Evolutionary conservation across 2,113 vertebrate genomes (phyloP).

Genomic region (Mastomys natalensis): DNA sequence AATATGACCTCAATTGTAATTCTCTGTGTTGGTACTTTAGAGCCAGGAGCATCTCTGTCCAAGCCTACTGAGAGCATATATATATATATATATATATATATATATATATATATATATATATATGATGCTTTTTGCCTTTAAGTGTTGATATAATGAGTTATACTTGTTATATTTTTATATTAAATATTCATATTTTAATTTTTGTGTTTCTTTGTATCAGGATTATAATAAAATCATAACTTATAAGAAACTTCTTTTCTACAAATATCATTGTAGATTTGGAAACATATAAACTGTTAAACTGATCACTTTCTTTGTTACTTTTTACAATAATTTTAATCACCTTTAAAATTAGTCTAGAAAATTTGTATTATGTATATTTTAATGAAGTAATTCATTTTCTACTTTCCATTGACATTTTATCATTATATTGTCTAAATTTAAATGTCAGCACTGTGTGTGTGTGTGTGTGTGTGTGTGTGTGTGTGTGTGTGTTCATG

Average conservation of each 20-base stretch:
- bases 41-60: neutral
- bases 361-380: neutral
- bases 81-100: no score
- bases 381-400: neutral
- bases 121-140: neutral
- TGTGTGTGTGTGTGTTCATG: neutral
- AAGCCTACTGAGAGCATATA: neutral
- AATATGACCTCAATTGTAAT: neutral
- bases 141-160: neutral
- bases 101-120: neutral
- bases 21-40: neutral
- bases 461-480: neutral
- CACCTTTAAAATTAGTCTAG: neutral
- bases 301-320: neutral
- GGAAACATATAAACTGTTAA: neutral
- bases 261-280: neutral
- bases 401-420: neutral
- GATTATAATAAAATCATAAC: neutral
- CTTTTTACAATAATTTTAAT: slow-evolving; percentile 9
- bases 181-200: neutral
- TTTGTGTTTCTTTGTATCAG: neutral
- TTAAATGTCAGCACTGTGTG: neutral
- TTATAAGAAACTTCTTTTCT: neutral
- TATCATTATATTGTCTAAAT: neutral
- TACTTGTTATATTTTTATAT: neutral